These are phyloP conservation scores for Odobenus rosmarus DNA, from an alignment of 2,113 vertebrate species.

Conservation along the genomic window DNA sequence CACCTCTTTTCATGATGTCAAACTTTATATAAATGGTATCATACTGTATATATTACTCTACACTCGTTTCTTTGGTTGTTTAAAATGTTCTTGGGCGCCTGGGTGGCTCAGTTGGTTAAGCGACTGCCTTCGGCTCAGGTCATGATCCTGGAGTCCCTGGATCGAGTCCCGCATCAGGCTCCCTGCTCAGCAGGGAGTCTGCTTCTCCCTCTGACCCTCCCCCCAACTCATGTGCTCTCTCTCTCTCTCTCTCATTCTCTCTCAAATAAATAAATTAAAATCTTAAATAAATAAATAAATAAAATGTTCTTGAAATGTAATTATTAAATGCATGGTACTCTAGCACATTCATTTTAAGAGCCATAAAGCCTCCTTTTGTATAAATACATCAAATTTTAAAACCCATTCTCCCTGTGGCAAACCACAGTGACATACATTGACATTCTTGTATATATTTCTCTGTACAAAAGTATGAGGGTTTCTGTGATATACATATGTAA, in stretches of 20 bases:
- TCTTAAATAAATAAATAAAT: no score
- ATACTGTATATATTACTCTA: neutral
- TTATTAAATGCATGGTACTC: neutral
- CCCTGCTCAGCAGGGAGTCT: no score
- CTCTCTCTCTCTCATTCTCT: no score
- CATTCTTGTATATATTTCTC: neutral
- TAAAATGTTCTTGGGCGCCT: neutral
- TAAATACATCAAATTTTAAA: constrained; percentile 49
- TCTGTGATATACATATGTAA: neutral
- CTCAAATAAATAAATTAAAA: no score
- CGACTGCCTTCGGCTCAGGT: no score
- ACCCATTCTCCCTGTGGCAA: neutral
- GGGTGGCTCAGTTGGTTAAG: no score
- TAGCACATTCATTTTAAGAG: neutral
- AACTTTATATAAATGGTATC: neutral
- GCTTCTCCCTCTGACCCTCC: no score
- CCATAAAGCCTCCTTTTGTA: neutral
- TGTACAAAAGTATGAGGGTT: neutral
- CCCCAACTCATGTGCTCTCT: no score
- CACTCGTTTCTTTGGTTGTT: neutral
- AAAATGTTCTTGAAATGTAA: neutral
- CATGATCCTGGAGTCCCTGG: no score
- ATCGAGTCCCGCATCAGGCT: no score
- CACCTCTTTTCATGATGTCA: neutral
- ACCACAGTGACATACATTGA: neutral